These are phyloP conservation scores for Lerista edwardsae DNA, from an alignment of 2,797 vertebrate genomes.

Conservation along the genomic window DNA sequence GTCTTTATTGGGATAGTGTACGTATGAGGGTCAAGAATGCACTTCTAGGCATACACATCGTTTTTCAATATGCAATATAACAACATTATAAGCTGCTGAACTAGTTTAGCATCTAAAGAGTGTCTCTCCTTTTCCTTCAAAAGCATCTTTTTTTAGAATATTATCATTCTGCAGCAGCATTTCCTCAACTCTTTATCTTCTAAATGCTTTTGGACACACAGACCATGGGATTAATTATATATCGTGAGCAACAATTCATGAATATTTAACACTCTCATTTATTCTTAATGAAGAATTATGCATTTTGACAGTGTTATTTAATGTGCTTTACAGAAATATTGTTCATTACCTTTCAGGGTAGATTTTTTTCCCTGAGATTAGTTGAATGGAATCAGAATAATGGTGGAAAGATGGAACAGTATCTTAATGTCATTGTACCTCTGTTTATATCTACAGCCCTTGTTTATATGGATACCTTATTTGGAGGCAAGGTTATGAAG, in stretches of 20 bases:
- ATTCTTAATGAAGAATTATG: constrained; percentile 87
- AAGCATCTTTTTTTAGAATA: constrained; percentile 53
- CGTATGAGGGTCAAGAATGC: constrained; percentile 54
- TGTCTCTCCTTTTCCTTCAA: constrained; percentile 60
- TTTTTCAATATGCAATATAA: constrained; percentile 42
- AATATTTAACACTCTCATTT: constrained; percentile 85
- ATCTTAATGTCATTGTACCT: constrained; percentile 66
- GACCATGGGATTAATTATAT: constrained; percentile 83
- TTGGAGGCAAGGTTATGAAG: constrained; percentile 19
- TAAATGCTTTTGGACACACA: constrained; percentile 78
- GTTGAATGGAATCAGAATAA: constrained; percentile 79
- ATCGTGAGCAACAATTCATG: constrained; percentile 81
- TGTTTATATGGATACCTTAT: constrained; percentile 43
- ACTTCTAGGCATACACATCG: constrained; percentile 42
- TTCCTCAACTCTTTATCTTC: constrained; percentile 64
- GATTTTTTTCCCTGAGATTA: constrained; percentile 74
- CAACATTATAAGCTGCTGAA: constrained; percentile 57
- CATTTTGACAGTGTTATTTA: constrained; percentile 85
- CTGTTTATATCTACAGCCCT: constrained; percentile 7
- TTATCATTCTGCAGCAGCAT: constrained; percentile 61
- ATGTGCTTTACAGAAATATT: constrained; percentile 83
- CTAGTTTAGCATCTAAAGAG: constrained; percentile 55
- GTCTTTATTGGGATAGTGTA: constrained; percentile 59
- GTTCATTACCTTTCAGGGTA: constrained; percentile 78
- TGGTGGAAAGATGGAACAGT: constrained; percentile 62